phyloP scores from a whole-genome alignment of 2,797 vertebrate genomes.

The Leuciscus waleckii region DNA sequence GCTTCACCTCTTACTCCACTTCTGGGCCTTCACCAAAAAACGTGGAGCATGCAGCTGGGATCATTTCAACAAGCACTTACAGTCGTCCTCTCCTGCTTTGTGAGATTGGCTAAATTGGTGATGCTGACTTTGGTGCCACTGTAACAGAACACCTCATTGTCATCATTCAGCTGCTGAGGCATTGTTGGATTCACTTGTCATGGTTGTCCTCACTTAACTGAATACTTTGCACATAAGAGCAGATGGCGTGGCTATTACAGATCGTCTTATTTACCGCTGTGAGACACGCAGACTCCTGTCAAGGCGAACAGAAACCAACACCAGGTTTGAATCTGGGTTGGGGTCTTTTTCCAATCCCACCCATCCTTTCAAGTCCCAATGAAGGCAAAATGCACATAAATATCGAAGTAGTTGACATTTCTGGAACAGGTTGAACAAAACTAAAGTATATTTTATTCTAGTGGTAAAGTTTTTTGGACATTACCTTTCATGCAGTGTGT shows the following conservation, averaged over 20 bases:
- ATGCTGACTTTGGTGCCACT: constrained; percentile 14
- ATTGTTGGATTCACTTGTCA: constrained; percentile 36
- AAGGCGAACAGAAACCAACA: constrained; percentile 13
- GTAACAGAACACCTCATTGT: constrained; percentile 54
- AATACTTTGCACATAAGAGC: constrained; percentile 22
- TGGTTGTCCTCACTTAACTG: constrained; percentile 38
- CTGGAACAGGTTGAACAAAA: not conserved
- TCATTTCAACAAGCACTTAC: constrained; percentile 7
- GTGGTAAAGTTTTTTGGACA: not conserved
- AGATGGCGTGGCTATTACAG: constrained; percentile 26
- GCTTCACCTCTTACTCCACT: not conserved
- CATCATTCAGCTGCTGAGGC: constrained; percentile 46
- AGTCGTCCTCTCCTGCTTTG: constrained; percentile 1
- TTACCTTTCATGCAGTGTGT: too few relatives aligned
- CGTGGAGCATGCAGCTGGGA: not conserved
- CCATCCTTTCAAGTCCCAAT: not conserved
- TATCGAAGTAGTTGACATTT: not conserved
- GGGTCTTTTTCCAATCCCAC: not conserved
- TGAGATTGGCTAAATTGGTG: constrained; percentile 45
- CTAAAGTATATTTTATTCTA: too few relatives aligned
- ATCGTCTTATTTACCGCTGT: constrained; percentile 9
- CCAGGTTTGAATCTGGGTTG: not conserved
- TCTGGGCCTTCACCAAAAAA: not conserved
- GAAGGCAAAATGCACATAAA: constrained; percentile 4
- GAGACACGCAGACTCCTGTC: constrained; percentile 33